Conservation (phyloP, 2,888 invertebrate species). For the Harpalus rubripes region DNA sequence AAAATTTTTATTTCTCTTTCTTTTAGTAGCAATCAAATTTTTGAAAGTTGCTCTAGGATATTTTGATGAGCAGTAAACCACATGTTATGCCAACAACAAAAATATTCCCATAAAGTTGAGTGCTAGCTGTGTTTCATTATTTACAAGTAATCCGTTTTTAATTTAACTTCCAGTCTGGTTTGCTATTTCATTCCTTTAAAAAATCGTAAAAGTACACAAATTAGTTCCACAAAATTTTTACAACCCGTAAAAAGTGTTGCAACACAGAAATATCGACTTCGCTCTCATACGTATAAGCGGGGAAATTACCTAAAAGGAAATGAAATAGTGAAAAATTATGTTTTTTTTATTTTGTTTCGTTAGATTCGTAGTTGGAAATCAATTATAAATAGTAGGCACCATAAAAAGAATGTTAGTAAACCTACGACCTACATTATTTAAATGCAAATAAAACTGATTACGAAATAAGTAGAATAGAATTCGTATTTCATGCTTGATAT, state of each 20-base stretch:
- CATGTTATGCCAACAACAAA: conserved; percentile 29
- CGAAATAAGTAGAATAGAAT: too few relatives aligned
- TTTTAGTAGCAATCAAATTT: conserved; percentile 28
- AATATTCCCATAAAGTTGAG: conserved; percentile 33
- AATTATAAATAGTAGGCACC: background rate
- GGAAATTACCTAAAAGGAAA: conserved; percentile 3
- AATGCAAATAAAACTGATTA: too few relatives aligned
- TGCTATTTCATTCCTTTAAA: conserved; percentile 37
- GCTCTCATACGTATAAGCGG: background rate
- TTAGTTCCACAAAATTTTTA: conserved; percentile 44
- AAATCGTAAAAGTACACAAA: conserved; percentile 43
- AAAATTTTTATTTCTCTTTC: background rate
- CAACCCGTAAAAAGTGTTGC: conserved; percentile 34
- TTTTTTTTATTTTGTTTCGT: background rate
- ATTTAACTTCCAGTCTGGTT: conserved; percentile 26
- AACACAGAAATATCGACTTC: conserved; percentile 32
- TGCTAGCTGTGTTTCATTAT: conserved; percentile 36
- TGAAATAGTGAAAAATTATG: background rate
- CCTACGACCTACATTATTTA: too few relatives aligned
- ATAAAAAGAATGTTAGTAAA: too few relatives aligned
- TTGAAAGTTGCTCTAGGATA: conserved; percentile 9
- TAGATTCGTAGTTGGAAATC: background rate
- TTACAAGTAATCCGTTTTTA: conserved; percentile 49
- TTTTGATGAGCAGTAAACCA: conserved; percentile 32
- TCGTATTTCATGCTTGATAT: too few relatives aligned